phyloP scores from a whole-genome alignment of 2,113 vertebrate species.

The Pteronura brasiliensis region DNA sequence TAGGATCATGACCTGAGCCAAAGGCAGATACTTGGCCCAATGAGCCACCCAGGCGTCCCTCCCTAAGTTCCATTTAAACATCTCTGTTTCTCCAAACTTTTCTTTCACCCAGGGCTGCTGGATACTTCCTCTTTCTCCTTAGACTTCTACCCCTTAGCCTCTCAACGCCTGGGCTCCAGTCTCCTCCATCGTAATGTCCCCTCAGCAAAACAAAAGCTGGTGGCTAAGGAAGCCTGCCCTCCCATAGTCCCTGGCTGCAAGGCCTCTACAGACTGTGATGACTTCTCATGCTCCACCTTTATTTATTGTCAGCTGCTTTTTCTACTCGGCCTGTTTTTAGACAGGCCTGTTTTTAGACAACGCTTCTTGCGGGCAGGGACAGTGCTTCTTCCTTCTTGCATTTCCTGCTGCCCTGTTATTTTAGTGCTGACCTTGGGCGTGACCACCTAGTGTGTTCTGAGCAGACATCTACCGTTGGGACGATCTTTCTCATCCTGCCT shows the following conservation, averaged over 20 bases:
- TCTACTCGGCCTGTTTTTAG: not conserved
- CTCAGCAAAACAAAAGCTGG: not conserved
- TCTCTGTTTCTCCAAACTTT: not conserved
- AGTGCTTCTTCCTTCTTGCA: not conserved
- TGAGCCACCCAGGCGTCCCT: not conserved
- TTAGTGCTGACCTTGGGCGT: not conserved
- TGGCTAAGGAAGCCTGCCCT: not conserved
- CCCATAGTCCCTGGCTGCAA: not conserved
- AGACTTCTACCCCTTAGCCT: not conserved
- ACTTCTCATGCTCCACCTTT: rapidly evolving
- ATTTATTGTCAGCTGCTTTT: not conserved
- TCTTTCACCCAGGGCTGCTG: not conserved
- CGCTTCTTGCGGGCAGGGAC: not conserved
- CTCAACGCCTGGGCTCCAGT: not conserved
- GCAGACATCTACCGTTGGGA: too few relatives aligned
- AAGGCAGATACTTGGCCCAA: not conserved
- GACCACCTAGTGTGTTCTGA: not conserved
- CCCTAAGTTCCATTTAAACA: not conserved
- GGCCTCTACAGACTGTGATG: rapidly evolving
- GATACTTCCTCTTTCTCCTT: not conserved
- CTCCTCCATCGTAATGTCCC: not conserved
- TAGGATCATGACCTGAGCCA: not conserved
- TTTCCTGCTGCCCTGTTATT: not conserved
- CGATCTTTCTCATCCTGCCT: not conserved
- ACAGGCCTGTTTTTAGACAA: not conserved